These are phyloP conservation scores for Ectropis crepuscularia DNA, from an alignment of 2,888 invertebrate genomes.

Conservation along the genomic window DNA sequence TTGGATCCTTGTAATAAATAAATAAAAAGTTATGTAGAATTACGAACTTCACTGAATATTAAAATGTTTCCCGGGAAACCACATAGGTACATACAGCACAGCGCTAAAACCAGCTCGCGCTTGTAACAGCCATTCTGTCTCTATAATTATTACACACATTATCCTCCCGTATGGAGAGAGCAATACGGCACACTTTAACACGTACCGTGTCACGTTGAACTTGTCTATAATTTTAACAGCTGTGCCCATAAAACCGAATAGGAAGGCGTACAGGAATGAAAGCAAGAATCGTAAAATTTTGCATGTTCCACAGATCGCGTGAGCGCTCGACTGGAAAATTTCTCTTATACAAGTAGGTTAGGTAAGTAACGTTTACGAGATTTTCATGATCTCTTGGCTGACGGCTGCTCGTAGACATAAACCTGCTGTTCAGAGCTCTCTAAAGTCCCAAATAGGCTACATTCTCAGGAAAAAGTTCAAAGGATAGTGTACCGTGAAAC, in stretches of 20 bases:
- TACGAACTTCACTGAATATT: too few species aligned
- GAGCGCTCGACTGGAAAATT: slow-evolving; percentile 72
- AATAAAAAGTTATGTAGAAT: too few species aligned
- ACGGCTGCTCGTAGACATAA: slow-evolving; percentile 67
- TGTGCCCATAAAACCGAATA: slow-evolving; percentile 59
- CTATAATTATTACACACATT: too few species aligned
- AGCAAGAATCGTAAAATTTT: slow-evolving; percentile 71
- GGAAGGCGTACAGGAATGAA: slow-evolving; percentile 51
- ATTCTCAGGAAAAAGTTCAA: slow-evolving; percentile 44
- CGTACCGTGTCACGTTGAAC: slow-evolving; percentile 35
- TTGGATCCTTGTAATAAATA: too few species aligned
- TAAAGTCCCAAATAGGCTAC: slow-evolving; percentile 54
- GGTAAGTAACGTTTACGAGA: slow-evolving; percentile 76
- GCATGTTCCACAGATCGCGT: slow-evolving; percentile 68
- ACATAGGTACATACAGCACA: too few species aligned
- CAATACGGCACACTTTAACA: slow-evolving; percentile 20
- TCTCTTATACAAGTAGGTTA: slow-evolving; percentile 62
- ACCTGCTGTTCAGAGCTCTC: slow-evolving; percentile 56
- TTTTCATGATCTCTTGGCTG: slow-evolving; percentile 72
- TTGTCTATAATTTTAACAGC: slow-evolving; percentile 52
- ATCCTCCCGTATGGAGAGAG: too few species aligned
- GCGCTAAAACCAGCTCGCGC: too few species aligned
- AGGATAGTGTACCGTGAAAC: slow-evolving; percentile 46
- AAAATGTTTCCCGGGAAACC: too few species aligned
- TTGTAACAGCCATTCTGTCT: too few species aligned